Conservation (phyloP, 2,888 invertebrate genomes). For the Herminia tarsipennalis region DNA sequence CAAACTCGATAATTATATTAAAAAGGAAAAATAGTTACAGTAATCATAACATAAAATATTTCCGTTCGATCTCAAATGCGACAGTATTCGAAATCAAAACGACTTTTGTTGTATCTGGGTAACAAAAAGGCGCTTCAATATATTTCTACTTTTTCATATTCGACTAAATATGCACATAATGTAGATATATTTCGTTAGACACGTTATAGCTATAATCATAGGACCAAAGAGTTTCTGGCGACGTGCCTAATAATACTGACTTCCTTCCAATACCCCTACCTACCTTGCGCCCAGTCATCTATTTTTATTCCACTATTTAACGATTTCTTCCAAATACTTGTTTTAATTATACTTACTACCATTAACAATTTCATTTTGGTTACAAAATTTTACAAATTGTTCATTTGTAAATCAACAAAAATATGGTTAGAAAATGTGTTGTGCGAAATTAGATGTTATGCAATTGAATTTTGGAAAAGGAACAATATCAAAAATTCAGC, state of each 20-base stretch:
- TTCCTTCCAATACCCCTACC: conserved; percentile 13
- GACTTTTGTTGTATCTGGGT: conserved; percentile 4
- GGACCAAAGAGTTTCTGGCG: conserved; percentile 47
- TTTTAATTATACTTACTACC: no score
- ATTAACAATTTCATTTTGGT: no score
- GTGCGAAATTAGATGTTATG: no score
- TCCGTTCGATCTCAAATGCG: conserved; percentile 1
- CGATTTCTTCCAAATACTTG: no score
- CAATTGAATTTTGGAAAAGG: no score
- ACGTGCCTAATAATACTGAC: conserved; percentile 35
- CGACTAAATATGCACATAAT: conserved; percentile 30
- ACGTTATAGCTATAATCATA: conserved; percentile 38
- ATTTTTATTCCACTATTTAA: no score
- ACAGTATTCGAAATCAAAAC: conserved; percentile 8
- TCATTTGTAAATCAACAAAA: no score
- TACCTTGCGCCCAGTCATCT: neutral
- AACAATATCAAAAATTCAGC: no score
- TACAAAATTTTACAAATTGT: no score
- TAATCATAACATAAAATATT: no score
- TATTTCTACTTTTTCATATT: conserved; percentile 10
- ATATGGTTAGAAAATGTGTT: no score
- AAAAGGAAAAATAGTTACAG: no score
- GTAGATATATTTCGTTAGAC: conserved; percentile 37
- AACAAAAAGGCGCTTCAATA: conserved; percentile 6
- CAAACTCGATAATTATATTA: conserved; percentile 12